phyloP scores from a whole-genome alignment of 2,797 vertebrate genomes.

The Pseudochaenichthys georgianus region DNA sequence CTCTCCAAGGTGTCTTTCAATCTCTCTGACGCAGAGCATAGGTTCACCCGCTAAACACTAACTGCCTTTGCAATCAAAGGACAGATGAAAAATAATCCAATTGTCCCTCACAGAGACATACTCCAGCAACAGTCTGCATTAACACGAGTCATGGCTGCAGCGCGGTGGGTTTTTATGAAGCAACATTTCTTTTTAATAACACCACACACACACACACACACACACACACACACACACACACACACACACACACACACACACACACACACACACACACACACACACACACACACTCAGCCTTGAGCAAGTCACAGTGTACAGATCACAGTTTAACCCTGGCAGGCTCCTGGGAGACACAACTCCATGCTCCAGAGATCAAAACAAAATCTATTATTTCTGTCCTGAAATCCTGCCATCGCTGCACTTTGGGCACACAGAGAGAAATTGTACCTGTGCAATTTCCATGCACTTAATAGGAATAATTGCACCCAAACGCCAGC shows the following conservation, averaged over 20 bases:
- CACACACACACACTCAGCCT: slow-evolving; percentile 58
- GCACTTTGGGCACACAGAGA: slow-evolving; percentile 42
- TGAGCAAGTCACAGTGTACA: slow-evolving; percentile 68
- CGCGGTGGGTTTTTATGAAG: slow-evolving; percentile 77
- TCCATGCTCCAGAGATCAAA: slow-evolving; percentile 58
- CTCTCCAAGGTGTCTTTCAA: slow-evolving; percentile 47
- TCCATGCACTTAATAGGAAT: slow-evolving; percentile 54
- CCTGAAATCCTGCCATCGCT: slow-evolving; percentile 56
- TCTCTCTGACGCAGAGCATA: slow-evolving; percentile 34
- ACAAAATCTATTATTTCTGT: slow-evolving; percentile 66
- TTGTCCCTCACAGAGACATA: slow-evolving; percentile 47
- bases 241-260: slow-evolving; percentile 46
- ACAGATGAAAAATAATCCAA: slow-evolving; percentile 42
- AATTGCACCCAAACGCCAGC: slow-evolving; percentile 27
- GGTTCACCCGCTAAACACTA: slow-evolving; percentile 57
- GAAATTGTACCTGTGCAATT: slow-evolving; percentile 53
- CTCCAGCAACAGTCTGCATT: slow-evolving; percentile 58
- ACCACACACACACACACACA: slow-evolving; percentile 48
- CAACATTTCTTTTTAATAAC: slow-evolving; percentile 84
- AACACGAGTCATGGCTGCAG: slow-evolving; percentile 67
- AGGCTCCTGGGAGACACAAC: slow-evolving; percentile 63
- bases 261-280: slow-evolving; percentile 48
- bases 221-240: slow-evolving; percentile 47
- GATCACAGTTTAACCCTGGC: slow-evolving; percentile 77
- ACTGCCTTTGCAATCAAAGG: slow-evolving; percentile 61